phyloP scores from a whole-genome alignment of 2,113 vertebrate species.

The Brachirus orientalis region DNA sequence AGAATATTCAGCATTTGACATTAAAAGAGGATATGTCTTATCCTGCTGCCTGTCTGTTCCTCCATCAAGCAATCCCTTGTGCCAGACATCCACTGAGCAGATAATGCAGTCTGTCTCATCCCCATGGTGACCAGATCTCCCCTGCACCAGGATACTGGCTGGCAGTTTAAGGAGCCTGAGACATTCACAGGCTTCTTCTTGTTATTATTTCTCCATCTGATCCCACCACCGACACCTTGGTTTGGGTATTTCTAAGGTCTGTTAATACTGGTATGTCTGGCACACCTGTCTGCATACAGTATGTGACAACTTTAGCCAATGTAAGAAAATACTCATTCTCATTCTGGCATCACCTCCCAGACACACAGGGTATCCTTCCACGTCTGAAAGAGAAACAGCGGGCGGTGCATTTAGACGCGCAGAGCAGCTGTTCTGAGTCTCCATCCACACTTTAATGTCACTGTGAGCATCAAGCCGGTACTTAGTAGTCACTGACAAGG shows the following conservation, averaged over 20 bases:
- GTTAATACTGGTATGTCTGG: background rate
- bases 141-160: constrained; percentile 47
- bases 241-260: constrained; percentile 26
- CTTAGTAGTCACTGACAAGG: no score
- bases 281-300: background rate
- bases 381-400: no score
- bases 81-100: constrained; percentile 65
- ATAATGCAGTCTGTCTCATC: constrained; percentile 68
- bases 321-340: background rate
- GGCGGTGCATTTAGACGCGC: no score
- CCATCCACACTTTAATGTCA: no score
- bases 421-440: no score
- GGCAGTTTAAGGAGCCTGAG: constrained; percentile 44
- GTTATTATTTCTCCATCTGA: constrained; percentile 13
- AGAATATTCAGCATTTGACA: constrained; percentile 34
- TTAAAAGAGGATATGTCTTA: constrained; percentile 50
- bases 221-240: constrained; percentile 5
- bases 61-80: constrained; percentile 48
- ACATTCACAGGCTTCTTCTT: constrained; percentile 7
- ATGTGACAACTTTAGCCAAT: background rate
- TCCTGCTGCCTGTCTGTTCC: constrained; percentile 47
- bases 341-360: no score
- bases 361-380: no score
- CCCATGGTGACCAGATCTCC: constrained; percentile 69
- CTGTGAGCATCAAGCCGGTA: no score